Percentiles rank a stretch among this genome's conserved stretches.
Conservation (phyloP, 1,140 invertebrate species). For the Bombus superbus region DNA sequence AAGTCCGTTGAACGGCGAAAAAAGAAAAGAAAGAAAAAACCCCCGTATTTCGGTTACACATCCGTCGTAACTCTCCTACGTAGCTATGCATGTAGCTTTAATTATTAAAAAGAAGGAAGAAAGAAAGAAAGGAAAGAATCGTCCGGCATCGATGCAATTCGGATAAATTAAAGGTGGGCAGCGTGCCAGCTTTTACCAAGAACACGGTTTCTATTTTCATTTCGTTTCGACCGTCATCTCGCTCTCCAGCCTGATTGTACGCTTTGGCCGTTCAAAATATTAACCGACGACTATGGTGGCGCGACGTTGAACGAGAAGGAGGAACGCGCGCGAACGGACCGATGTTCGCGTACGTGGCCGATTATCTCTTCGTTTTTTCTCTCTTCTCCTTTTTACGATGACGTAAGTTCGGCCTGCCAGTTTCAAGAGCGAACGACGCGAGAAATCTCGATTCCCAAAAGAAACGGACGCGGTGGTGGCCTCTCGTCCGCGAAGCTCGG, state of each 20-base stretch:
- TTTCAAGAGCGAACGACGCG: slow-evolving; percentile 70
- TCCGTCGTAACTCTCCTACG: background rate
- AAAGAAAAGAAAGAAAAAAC: too few relatives aligned
- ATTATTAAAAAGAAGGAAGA: background rate
- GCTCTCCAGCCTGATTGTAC: background rate
- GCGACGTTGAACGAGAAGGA: background rate
- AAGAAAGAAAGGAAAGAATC: background rate
- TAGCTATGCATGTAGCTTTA: background rate
- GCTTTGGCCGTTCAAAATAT: background rate
- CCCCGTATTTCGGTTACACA: background rate
- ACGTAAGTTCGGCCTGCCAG: slow-evolving; percentile 66
- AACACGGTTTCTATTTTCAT: slow-evolving; percentile 58
- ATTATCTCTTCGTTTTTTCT: background rate
- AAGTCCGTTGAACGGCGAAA: background rate
- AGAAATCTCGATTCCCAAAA: slow-evolving; percentile 49
- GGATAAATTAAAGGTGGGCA: slow-evolving; percentile 51
- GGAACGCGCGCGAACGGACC: background rate
- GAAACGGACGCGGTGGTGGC: background rate
- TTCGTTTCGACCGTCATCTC: slow-evolving; percentile 37
- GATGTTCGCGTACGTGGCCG: background rate
- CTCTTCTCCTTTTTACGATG: slow-evolving; percentile 43
- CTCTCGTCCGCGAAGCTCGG: background rate
- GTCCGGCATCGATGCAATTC: slow-evolving; percentile 22
- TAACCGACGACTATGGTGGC: background rate
- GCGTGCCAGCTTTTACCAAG: slow-evolving; percentile 21